Evolutionary conservation across 2,113 vertebrate genomes (phyloP).

Genomic region (Pseudorasbora parva): DNA sequence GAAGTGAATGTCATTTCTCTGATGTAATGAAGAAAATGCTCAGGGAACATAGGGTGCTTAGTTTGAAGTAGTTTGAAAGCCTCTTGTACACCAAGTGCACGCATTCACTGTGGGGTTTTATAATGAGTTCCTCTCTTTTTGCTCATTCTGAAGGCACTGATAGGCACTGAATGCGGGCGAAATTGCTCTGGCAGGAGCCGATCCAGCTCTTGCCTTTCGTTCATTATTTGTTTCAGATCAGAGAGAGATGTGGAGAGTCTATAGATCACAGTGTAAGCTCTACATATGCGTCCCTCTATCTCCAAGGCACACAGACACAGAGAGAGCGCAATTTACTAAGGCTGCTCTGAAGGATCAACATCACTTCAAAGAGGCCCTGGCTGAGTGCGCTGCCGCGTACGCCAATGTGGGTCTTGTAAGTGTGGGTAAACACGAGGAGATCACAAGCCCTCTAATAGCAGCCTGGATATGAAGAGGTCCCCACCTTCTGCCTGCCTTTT

Average conservation of each 20-base stretch:
- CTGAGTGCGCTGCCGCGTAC: slow-evolving; percentile 54
- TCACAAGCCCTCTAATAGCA: slow-evolving; percentile 79
- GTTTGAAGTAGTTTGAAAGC: slow-evolving; percentile 59
- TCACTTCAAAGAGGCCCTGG: slow-evolving; percentile 75
- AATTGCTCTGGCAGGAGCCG: slow-evolving; percentile 53
- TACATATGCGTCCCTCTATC: slow-evolving; percentile 65
- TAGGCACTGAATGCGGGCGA: slow-evolving; percentile 48
- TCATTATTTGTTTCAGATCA: slow-evolving; percentile 49
- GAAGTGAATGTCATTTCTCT: slow-evolving; percentile 54
- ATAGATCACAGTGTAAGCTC: slow-evolving; percentile 53
- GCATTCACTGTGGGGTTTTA: slow-evolving; percentile 54
- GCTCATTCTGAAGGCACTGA: slow-evolving; percentile 44
- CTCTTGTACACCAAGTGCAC: slow-evolving; percentile 57
- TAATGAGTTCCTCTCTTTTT: slow-evolving; percentile 56
- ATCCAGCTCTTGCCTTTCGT: slow-evolving; percentile 47
- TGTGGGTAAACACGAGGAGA: slow-evolving; percentile 78
- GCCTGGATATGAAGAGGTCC: slow-evolving; percentile 77
- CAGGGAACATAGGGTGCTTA: slow-evolving; percentile 52
- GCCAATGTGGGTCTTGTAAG: slow-evolving; percentile 67
- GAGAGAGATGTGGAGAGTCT: slow-evolving; percentile 56
- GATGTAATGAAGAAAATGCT: slow-evolving; percentile 56
- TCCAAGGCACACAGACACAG: slow-evolving; percentile 44
- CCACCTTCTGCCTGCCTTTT: slow-evolving; percentile 73
- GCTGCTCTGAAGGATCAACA: slow-evolving; percentile 77
- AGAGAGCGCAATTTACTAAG: slow-evolving; percentile 75